Conservation (phyloP, 2,797 vertebrate species). For the Platalea minor region DNA sequence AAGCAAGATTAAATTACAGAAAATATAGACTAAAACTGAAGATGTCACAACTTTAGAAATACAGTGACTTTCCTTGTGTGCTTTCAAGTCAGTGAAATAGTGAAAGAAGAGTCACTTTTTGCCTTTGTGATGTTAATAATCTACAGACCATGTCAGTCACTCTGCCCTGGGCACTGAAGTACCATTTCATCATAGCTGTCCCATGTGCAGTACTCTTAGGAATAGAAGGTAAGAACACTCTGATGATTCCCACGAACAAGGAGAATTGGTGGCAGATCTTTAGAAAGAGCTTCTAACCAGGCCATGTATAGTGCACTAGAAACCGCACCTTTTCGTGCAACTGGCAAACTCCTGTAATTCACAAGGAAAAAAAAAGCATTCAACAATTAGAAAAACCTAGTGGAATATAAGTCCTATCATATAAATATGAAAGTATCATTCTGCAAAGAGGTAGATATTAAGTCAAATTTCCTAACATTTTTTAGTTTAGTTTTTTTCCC, state of each 20-base stretch:
- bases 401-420: accelerated
- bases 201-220: constrained; percentile 74
- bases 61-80: constrained; percentile 78
- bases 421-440: neutral
- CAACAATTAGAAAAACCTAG: neutral
- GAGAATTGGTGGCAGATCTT: constrained; percentile 90
- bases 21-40: constrained; percentile 74
- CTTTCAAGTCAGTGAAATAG: constrained; percentile 79
- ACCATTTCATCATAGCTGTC: constrained; percentile 60
- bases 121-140: constrained; percentile 68
- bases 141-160: constrained; percentile 59
- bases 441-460: neutral
- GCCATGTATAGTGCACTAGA: constrained; percentile 96
- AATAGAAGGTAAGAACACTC: constrained; percentile 99
- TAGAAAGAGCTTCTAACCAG: constrained; percentile 91
- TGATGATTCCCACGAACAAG: constrained; percentile 97
- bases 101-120: constrained; percentile 77
- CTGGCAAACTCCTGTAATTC: constrained; percentile 88
- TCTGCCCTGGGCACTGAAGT: constrained; percentile 69
- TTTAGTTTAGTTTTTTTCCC: accelerated
- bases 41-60: constrained; percentile 71
- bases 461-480: neutral
- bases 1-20: constrained; percentile 74
- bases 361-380: neutral
- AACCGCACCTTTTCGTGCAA: constrained; percentile 92